A percentile compares a stretch with the other conserved stretches of the same genome.
Conservation (phyloP, 2,888 invertebrate genomes). For the Pristionchus exspectatus region DNA sequence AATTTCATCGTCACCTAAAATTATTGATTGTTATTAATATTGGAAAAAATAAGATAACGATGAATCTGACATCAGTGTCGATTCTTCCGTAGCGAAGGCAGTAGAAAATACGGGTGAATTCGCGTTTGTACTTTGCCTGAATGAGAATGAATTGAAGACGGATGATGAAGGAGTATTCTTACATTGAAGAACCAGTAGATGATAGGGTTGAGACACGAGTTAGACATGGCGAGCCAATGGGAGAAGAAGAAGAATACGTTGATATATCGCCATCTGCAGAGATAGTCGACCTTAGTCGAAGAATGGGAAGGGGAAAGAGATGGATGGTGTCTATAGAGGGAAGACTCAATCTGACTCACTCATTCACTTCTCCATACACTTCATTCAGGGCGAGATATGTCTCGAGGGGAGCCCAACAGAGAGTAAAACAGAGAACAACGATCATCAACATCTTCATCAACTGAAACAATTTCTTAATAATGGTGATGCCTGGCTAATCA, state of each 20-base stretch:
- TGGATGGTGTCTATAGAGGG: neutral
- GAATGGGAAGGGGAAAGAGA: neutral
- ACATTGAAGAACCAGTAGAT: slow-evolving; percentile 93
- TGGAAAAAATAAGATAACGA: neutral
- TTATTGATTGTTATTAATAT: too few relatives aligned
- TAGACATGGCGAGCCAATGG: slow-evolving; percentile 88
- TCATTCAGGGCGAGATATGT: slow-evolving; percentile 80
- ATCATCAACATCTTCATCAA: slow-evolving; percentile 78
- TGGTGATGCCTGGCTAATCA: neutral
- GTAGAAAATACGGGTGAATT: slow-evolving; percentile 56
- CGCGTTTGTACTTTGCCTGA: slow-evolving; percentile 60
- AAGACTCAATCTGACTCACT: slow-evolving; percentile 22
- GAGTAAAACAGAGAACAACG: slow-evolving; percentile 81
- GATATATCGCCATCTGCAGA: slow-evolving; percentile 87
- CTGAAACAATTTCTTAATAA: slow-evolving; percentile 68
- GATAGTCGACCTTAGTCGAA: neutral
- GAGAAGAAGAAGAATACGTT: slow-evolving; percentile 91
- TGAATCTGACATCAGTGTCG: slow-evolving; percentile 25
- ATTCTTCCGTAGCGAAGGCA: slow-evolving; percentile 45
- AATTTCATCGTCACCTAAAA: slow-evolving; percentile 51
- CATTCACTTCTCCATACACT: slow-evolving; percentile 66
- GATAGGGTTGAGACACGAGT: slow-evolving; percentile 92
- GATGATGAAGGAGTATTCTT: slow-evolving; percentile 60
- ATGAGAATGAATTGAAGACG: neutral
- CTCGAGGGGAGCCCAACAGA: slow-evolving; percentile 82